phyloP scores from a whole-genome alignment of 2,888 invertebrate species.

The Pseudococcus jackbeardsleyi region DNA sequence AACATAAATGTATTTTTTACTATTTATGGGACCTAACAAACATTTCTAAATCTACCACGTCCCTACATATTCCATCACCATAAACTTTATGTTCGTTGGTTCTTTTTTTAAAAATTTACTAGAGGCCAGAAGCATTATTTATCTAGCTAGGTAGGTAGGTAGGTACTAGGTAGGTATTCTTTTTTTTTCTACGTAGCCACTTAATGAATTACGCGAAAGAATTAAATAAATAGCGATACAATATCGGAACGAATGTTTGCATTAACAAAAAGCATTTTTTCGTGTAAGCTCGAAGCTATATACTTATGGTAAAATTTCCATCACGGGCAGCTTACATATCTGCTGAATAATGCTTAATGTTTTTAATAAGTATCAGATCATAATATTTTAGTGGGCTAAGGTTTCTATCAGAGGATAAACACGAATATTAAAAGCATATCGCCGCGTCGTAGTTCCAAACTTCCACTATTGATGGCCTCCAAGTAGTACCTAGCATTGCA shows the following conservation, averaged over 20 bases:
- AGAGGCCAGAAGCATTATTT: background rate
- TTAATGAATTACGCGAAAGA: background rate
- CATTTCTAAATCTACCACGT: background rate
- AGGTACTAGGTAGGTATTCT: no score
- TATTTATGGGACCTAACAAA: background rate
- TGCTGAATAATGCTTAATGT: background rate
- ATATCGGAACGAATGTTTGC: background rate
- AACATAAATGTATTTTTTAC: no score
- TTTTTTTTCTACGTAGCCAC: background rate
- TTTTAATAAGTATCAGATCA: background rate
- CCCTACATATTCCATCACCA: background rate
- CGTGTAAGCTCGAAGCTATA: background rate
- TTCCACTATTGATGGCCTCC: background rate
- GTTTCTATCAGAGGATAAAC: background rate
- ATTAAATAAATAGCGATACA: constrained; percentile 1
- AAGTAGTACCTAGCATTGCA: background rate
- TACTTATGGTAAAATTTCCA: background rate
- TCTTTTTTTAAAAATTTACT: background rate
- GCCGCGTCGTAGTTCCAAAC: background rate
- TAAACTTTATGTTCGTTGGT: background rate
- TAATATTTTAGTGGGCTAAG: background rate
- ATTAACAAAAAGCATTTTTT: background rate
- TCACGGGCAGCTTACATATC: background rate
- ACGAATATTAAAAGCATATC: background rate
- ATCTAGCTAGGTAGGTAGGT: no score